Evolutionary conservation across 2,113 vertebrate species (phyloP).

Genomic region (Antechinus flavipes): DNA sequence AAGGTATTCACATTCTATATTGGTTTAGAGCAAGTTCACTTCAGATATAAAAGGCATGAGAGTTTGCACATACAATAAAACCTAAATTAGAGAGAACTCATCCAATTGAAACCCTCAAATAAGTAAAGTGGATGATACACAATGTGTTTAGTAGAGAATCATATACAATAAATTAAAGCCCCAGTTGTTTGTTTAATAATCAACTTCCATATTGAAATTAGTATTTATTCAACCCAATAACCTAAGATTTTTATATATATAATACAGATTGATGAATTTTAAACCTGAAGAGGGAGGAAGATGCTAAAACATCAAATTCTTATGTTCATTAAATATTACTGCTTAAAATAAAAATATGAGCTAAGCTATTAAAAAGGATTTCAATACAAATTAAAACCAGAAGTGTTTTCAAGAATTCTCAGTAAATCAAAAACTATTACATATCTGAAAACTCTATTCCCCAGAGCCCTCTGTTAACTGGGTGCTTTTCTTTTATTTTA

Average conservation of each 20-base stretch:
- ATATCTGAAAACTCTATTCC: background rate
- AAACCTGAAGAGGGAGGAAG: slow-evolving; percentile 58
- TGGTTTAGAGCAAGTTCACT: background rate
- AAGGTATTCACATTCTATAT: background rate
- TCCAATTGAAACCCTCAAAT: slow-evolving; percentile 37
- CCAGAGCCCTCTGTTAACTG: background rate
- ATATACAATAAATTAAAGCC: slow-evolving; percentile 55
- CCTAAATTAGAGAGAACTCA: background rate
- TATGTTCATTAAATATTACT: slow-evolving; percentile 57
- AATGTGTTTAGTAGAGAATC: slow-evolving; percentile 47
- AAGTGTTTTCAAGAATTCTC: slow-evolving; percentile 60
- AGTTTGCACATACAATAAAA: background rate
- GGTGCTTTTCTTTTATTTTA: background rate
- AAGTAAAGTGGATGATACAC: slow-evolving; percentile 35
- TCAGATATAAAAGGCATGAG: background rate
- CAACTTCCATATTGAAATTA: slow-evolving; percentile 65
- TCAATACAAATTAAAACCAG: slow-evolving; percentile 6
- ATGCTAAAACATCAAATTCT: slow-evolving; percentile 71
- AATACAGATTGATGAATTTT: slow-evolving; percentile 69
- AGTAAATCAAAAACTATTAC: background rate
- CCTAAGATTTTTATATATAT: slow-evolving; percentile 62
- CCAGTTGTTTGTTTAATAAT: slow-evolving; percentile 64
- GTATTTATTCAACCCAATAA: slow-evolving; percentile 71
- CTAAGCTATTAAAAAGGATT: background rate
- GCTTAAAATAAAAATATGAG: background rate